Percentiles rank a stretch among this genome's conserved stretches.
Evolutionary conservation across 2,797 vertebrate species (phyloP).

Genomic region (Nannoperca obscura): DNA sequence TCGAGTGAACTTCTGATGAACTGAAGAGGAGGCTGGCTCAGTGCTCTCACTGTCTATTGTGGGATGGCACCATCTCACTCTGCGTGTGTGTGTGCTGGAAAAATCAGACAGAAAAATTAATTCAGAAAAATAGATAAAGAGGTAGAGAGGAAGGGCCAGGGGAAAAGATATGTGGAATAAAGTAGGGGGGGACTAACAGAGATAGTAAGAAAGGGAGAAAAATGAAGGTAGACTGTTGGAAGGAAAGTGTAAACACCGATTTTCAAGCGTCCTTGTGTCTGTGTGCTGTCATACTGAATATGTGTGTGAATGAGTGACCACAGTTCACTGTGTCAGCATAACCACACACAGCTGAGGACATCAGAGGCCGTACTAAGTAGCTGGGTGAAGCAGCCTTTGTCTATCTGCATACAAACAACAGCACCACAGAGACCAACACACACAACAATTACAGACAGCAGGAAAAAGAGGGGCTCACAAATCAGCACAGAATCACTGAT

Average conservation of each 20-base stretch:
- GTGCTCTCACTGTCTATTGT: conserved; percentile 59
- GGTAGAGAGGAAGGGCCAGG: conserved; percentile 14
- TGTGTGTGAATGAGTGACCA: conserved; percentile 62
- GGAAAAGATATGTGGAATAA: conserved; percentile 38
- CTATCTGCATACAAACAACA: conserved; percentile 57
- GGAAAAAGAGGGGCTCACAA: conserved; percentile 33
- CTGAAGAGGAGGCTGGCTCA: conserved; percentile 68
- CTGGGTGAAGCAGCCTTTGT: conserved; percentile 48
- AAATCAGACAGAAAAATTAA: conserved; percentile 66
- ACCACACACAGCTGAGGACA: conserved; percentile 68
- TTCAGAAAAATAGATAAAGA: conserved; percentile 51
- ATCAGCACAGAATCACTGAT: conserved; percentile 39
- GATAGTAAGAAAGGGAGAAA: conserved; percentile 7
- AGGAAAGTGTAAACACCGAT: conserved; percentile 45
- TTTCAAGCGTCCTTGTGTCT: conserved; percentile 46
- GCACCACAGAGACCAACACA: conserved; percentile 30
- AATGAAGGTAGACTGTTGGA: conserved; percentile 9
- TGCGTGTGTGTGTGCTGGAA: conserved; percentile 42
- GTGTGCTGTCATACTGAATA: conserved; percentile 50
- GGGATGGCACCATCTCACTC: conserved; percentile 51
- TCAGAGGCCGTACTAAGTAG: conserved; percentile 61
- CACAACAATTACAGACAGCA: conserved; percentile 45
- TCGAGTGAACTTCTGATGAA: conserved; percentile 80
- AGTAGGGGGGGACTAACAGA: conserved; percentile 30
- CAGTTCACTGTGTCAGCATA: conserved; percentile 74